phyloP scores from a whole-genome alignment of 2,113 vertebrate species.

The Micromys minutus region DNA sequence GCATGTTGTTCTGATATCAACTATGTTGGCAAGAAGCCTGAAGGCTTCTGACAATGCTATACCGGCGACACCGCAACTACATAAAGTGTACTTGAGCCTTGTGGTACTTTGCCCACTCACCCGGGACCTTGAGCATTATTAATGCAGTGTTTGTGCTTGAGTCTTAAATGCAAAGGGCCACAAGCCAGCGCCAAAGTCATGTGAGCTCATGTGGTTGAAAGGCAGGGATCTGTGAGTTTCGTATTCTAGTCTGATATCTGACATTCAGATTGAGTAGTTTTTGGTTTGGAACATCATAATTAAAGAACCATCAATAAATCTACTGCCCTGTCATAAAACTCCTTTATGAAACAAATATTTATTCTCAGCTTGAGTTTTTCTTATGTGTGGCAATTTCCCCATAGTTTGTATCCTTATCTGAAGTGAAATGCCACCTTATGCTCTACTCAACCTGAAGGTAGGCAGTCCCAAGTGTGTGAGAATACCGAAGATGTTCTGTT shows the following conservation, averaged over 20 bases:
- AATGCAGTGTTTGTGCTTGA: neutral
- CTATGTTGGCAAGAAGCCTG: neutral
- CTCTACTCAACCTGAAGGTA: neutral
- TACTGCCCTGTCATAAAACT: neutral
- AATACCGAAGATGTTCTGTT: neutral
- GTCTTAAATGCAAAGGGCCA: neutral
- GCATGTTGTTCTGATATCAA: neutral
- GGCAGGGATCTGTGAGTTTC: neutral
- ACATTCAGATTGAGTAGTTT: neutral
- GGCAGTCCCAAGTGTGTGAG: neutral
- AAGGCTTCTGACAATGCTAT: neutral
- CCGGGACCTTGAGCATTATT: neutral
- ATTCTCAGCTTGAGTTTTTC: neutral
- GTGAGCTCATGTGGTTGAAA: neutral
- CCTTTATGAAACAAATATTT: conserved; percentile 3
- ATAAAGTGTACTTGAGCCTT: neutral
- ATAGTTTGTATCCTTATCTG: neutral
- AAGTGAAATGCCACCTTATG: neutral
- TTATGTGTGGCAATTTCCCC: neutral
- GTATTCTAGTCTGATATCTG: neutral
- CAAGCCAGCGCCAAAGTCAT: neutral
- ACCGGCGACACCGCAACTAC: neutral
- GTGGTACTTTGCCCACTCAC: neutral
- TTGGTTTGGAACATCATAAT: neutral
- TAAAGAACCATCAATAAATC: neutral